Percentiles rank a stretch among this genome's conserved stretches.
Conservation (phyloP, 2,888 invertebrate genomes). For the Apamea crenata region DNA sequence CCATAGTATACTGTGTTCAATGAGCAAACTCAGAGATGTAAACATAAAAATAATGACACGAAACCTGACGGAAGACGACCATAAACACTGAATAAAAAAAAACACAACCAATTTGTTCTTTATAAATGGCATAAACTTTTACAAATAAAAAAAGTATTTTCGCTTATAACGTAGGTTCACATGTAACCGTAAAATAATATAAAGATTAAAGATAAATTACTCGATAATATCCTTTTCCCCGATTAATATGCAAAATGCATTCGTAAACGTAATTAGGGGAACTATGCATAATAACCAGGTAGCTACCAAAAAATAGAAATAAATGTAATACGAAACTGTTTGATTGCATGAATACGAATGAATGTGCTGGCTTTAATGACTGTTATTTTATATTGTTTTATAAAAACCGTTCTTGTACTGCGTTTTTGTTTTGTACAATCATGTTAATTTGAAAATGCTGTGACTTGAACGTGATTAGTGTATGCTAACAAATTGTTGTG, state of each 20-base stretch:
- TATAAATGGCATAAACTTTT: constrained; percentile 38
- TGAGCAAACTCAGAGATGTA: constrained; percentile 15
- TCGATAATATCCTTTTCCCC: constrained; percentile 51
- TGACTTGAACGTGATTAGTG: constrained; percentile 50
- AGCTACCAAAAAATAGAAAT: constrained; percentile 70
- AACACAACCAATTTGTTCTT: constrained; percentile 11
- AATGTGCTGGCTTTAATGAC: constrained; percentile 70
- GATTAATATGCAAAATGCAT: constrained; percentile 66
- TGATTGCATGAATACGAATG: constrained; percentile 76
- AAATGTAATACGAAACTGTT: constrained; percentile 64
- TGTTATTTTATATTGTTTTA: constrained; percentile 73
- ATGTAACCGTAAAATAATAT: constrained; percentile 39
- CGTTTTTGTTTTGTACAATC: constrained; percentile 58
- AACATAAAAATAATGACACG: neutral
- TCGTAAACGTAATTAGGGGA: constrained; percentile 71
- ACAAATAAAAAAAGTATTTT: constrained; percentile 43
- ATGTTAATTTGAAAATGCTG: constrained; percentile 61
- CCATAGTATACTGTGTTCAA: neutral
- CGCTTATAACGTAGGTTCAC: constrained; percentile 6
- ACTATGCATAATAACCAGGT: constrained; percentile 76
- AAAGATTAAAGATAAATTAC: constrained; percentile 53
- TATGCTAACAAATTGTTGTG: constrained; percentile 33
- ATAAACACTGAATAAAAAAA: constrained; percentile 22
- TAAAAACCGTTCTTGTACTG: constrained; percentile 52
- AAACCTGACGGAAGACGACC: neutral